Conservation (phyloP, 2,113 vertebrate species). For the Heloderma charlesbogerti region DNA sequence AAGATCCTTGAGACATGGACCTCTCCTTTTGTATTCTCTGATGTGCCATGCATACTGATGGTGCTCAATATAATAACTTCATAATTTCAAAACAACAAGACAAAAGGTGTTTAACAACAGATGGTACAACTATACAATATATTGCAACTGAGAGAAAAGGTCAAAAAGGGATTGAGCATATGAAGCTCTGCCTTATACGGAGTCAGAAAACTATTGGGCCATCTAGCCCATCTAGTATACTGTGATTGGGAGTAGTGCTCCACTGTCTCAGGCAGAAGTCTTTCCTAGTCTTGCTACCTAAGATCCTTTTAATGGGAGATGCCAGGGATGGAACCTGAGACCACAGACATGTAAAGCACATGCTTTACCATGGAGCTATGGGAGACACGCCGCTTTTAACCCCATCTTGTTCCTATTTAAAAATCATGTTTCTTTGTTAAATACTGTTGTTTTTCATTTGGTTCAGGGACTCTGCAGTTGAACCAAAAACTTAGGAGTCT, state of each 20-base stretch:
- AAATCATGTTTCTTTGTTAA: not conserved
- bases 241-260: not conserved
- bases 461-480: not conserved
- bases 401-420: not conserved
- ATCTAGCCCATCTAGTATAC: not conserved
- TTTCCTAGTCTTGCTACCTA: not conserved
- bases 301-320: not conserved
- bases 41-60: not conserved
- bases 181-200: not conserved
- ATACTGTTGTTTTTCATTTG: not conserved
- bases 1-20: not conserved
- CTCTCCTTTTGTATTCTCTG: not conserved
- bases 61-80: not conserved
- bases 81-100: not conserved
- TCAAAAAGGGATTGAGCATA: not conserved
- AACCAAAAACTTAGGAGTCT: not conserved
- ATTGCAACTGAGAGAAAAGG: not conserved
- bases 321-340: not conserved
- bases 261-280: not conserved
- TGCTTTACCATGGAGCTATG: not conserved
- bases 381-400: not conserved
- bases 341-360: not conserved
- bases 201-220: not conserved
- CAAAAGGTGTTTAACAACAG: not conserved
- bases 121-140: not conserved